These are phyloP conservation scores for Typhlomys cinereus DNA, from an alignment of 2,113 vertebrate species.

Conservation along the genomic window DNA sequence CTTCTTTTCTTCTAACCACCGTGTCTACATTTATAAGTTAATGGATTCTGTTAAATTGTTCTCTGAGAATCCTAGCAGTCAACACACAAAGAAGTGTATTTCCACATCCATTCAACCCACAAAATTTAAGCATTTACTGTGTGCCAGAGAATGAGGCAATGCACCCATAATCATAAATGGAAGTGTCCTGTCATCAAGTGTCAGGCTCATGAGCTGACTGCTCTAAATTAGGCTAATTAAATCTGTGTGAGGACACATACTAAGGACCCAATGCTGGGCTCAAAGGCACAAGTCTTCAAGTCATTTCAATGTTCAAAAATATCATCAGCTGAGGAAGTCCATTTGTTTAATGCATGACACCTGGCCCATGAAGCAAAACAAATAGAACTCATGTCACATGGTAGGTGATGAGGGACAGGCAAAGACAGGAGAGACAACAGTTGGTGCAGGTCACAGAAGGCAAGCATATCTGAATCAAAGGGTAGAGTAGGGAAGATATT, in stretches of 20 bases:
- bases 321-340: not conserved
- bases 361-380: not conserved
- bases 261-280: not conserved
- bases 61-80: not conserved
- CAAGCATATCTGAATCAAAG: not conserved
- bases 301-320: not conserved
- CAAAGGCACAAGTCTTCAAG: not conserved
- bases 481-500: not conserved
- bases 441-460: not conserved
- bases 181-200: not conserved
- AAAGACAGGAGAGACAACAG: not conserved
- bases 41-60: not conserved
- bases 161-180: not conserved
- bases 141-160: not conserved
- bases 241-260: not conserved
- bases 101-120: not conserved
- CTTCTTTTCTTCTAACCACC: not conserved
- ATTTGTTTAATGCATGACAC: not conserved
- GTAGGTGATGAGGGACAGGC: not conserved
- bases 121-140: not conserved
- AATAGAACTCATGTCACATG: not conserved
- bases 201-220: not conserved
- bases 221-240: slow-evolving; percentile 29
- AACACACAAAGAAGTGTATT: not conserved
- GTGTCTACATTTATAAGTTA: not conserved